Evolutionary conservation across 2,113 vertebrate species (phyloP).

Genomic region (Myrmecobius fasciatus): DNA sequence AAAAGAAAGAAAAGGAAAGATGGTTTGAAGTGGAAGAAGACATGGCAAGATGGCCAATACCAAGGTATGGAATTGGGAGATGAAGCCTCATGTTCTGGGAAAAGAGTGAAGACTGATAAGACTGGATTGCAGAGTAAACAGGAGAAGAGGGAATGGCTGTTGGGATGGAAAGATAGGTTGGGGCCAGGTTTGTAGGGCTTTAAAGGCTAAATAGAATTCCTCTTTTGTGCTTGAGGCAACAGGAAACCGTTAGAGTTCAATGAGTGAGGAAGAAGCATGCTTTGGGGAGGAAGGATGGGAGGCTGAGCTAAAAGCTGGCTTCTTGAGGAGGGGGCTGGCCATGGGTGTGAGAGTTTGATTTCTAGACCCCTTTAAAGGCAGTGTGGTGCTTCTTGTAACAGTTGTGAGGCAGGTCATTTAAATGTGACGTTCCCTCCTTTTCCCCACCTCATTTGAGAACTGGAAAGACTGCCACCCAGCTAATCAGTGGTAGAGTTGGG

Average conservation of each 20-base stretch:
- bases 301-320: background rate
- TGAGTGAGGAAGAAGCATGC: background rate
- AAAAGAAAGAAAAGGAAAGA: background rate
- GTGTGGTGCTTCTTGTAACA: accelerated
- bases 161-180: background rate
- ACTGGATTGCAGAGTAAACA: background rate
- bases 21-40: background rate
- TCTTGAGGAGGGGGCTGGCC: background rate
- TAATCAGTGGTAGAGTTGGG: background rate
- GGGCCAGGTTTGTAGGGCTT: background rate
- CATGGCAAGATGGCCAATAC: background rate
- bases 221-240: background rate
- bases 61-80: background rate
- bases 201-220: background rate
- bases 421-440: background rate
- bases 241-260: background rate
- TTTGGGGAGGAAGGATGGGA: background rate
- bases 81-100: background rate
- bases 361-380: background rate
- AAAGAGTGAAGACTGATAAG: background rate
- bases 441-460: background rate
- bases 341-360: background rate
- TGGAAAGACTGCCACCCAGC: background rate
- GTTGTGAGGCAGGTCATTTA: background rate
- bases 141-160: background rate